Evolutionary conservation across 2,113 vertebrate genomes (phyloP).

Genomic region (Neodon shergylaensis): DNA sequence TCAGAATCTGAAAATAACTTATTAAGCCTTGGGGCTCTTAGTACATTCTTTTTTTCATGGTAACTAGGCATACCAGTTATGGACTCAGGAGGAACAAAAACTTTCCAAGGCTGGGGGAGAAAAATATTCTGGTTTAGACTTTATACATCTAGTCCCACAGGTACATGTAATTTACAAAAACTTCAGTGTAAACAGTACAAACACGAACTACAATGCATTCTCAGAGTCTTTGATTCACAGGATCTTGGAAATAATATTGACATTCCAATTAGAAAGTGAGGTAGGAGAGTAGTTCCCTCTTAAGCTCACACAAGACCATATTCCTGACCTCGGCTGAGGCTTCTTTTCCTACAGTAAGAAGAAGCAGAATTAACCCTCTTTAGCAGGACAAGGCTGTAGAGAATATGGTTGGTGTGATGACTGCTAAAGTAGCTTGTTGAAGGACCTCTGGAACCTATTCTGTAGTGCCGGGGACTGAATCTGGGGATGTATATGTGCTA

Average conservation of each 20-base stretch:
- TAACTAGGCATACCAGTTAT: slow-evolving; percentile 24
- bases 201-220: background rate
- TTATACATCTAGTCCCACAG: background rate
- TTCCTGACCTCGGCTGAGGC: background rate
- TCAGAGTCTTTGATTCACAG: background rate
- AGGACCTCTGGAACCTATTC: background rate
- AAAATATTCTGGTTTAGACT: slow-evolving; percentile 23
- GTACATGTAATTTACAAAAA: slow-evolving; percentile 30
- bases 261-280: slow-evolving; percentile 63
- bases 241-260: background rate
- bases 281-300: slow-evolving; percentile 71
- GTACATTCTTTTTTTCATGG: slow-evolving; percentile 41
- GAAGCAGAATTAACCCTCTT: background rate
- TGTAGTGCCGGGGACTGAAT: background rate
- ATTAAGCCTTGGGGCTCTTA: slow-evolving; percentile 35
- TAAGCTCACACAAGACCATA: background rate
- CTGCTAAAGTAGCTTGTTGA: background rate
- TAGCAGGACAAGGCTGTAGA: background rate
- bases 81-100: background rate
- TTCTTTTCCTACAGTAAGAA: slow-evolving; percentile 47
- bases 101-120: background rate
- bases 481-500: too few relatives aligned
- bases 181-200: background rate
- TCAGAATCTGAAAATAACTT: slow-evolving; percentile 70
- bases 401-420: background rate